Conservation (phyloP, 2,797 vertebrate species). For the Hydrolagus colliei region DNA sequence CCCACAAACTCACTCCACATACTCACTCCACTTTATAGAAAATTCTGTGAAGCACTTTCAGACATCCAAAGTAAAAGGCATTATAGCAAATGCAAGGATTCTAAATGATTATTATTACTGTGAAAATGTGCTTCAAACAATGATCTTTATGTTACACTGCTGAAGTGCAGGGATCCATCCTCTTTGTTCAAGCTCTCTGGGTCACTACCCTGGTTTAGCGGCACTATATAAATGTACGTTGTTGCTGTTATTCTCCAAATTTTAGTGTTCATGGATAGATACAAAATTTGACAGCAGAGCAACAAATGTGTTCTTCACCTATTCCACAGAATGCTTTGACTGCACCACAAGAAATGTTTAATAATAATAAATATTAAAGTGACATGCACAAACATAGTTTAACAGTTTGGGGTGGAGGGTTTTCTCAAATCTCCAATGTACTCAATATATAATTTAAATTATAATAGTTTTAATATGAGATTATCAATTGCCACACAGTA, state of each 20-base stretch:
- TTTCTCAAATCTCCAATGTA: neutral
- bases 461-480: too few relatives aligned
- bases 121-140: neutral
- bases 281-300: neutral
- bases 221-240: neutral
- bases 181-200: neutral
- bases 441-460: neutral
- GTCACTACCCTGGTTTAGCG: too few relatives aligned
- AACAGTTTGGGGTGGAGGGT: neutral
- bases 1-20: too few relatives aligned
- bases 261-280: neutral
- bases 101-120: neutral
- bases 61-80: too few relatives aligned
- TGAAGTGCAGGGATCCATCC: neutral
- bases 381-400: neutral
- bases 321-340: neutral
- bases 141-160: neutral
- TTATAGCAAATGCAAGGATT: too few relatives aligned
- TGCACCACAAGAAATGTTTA: neutral
- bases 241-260: neutral
- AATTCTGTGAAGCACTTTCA: too few relatives aligned
- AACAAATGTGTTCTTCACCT: neutral
- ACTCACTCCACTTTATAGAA: too few relatives aligned
- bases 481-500: neutral
- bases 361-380: neutral